Conservation (phyloP, 2,797 vertebrate genomes). For the Chelidonichthys spinosus region DNA sequence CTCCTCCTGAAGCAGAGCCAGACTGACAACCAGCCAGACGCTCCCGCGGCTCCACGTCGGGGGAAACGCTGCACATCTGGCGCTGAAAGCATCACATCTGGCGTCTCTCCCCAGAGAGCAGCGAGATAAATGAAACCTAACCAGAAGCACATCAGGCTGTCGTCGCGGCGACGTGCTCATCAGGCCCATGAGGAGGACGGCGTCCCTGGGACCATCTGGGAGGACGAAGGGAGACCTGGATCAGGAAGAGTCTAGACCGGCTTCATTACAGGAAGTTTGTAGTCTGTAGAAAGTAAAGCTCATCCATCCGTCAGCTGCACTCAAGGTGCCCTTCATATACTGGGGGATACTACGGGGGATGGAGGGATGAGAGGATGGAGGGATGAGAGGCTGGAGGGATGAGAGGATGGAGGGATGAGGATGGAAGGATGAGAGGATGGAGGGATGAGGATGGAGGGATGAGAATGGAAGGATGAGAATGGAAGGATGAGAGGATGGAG, state of each 20-base stretch:
- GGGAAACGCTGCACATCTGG: conserved; percentile 78
- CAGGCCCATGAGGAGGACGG: conserved; percentile 29
- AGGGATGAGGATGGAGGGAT: too few relatives aligned
- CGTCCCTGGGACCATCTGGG: conserved; percentile 47
- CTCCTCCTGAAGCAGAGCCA: conserved; percentile 68
- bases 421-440: too few relatives aligned
- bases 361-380: not conserved
- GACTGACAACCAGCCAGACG: conserved; percentile 72
- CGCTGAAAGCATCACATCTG: conserved; percentile 79
- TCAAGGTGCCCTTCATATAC: conserved; percentile 70
- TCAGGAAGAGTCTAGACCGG: not conserved
- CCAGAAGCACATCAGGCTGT: conserved; percentile 55
- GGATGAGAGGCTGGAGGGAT: conserved; percentile 20
- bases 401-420: not conserved
- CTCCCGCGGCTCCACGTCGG: conserved; percentile 55
- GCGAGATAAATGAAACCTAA: conserved; percentile 69
- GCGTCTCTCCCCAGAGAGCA: conserved; percentile 61
- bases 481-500: too few relatives aligned
- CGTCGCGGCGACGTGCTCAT: conserved; percentile 49
- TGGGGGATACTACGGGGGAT: too few relatives aligned
- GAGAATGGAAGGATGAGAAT: too few relatives aligned
- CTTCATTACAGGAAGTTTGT: conserved; percentile 40
- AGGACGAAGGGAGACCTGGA: not conserved
- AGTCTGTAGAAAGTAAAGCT: conserved; percentile 40
- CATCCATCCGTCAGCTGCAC: conserved; percentile 40